A percentile compares a stretch with the other conserved stretches of the same genome.
Evolutionary conservation across 1,140 invertebrate species (phyloP).

Genomic region (Anastrepha ludens): DNA sequence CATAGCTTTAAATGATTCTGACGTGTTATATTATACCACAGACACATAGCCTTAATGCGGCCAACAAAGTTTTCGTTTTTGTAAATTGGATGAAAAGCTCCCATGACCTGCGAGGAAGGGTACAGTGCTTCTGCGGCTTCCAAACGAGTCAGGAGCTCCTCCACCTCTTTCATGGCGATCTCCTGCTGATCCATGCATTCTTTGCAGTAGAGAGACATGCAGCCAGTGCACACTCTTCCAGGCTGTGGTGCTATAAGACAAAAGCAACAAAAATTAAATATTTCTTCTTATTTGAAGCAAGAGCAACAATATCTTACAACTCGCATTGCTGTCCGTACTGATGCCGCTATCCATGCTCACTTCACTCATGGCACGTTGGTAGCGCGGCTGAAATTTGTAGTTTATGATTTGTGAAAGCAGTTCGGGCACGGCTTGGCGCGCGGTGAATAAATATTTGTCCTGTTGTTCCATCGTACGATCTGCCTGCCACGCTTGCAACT

Average conservation of each 20-base stretch:
- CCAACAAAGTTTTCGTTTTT: conserved; percentile 80
- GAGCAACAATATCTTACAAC: conserved; percentile 62
- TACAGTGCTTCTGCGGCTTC: conserved; percentile 88
- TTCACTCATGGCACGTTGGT: conserved; percentile 62
- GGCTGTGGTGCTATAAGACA: conserved; percentile 63
- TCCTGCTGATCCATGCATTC: conserved; percentile 82
- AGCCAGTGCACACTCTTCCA: conserved; percentile 74
- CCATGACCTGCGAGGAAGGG: conserved; percentile 88
- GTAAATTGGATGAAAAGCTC: conserved; percentile 83
- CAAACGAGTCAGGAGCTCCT: conserved; percentile 81
- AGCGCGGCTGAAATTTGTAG: conserved; percentile 77
- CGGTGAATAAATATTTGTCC: conserved; percentile 84
- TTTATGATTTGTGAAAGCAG: conserved; percentile 85
- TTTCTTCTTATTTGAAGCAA: not conserved
- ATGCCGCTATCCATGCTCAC: conserved; percentile 70
- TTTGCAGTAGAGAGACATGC: conserved; percentile 83
- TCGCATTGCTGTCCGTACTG: conserved; percentile 69
- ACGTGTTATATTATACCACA: conserved; percentile 93
- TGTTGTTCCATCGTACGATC: conserved; percentile 83
- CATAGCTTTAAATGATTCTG: conserved; percentile 87
- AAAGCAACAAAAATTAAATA: not conserved
- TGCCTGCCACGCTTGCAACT: conserved; percentile 88
- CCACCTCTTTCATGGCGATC: conserved; percentile 83
- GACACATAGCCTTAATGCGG: conserved; percentile 86
- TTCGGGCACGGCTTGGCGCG: conserved; percentile 81